These are phyloP conservation scores for Perca schrenkii DNA, from an alignment of 2,113 vertebrate species.

Conservation along the genomic window DNA sequence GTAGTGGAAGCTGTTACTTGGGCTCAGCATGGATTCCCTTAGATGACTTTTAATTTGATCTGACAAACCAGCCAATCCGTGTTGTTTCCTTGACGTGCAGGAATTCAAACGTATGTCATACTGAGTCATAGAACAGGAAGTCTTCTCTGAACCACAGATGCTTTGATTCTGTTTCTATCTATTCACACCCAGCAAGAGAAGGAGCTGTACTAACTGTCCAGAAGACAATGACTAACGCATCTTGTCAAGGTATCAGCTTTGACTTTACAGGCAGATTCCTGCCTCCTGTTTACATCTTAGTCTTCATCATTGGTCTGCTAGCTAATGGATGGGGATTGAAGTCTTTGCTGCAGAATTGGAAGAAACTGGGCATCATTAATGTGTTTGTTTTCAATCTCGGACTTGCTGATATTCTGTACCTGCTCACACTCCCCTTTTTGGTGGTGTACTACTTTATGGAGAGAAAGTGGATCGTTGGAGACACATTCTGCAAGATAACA, in stretches of 20 bases:
- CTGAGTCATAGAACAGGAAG: conserved; percentile 5
- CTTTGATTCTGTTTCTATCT: neutral
- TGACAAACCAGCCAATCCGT: neutral
- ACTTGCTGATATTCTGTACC: conserved; percentile 85
- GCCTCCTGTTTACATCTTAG: conserved; percentile 78
- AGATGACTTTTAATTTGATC: neutral
- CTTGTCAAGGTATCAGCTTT: neutral
- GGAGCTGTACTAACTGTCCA: neutral
- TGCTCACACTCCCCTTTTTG: conserved; percentile 86
- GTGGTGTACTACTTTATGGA: conserved; percentile 23
- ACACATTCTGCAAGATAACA: conserved; percentile 82
- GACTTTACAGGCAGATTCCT: conserved; percentile 77
- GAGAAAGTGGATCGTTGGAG: conserved; percentile 83
- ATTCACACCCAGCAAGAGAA: accelerated
- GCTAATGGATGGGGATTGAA: conserved; percentile 81
- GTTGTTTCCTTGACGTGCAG: neutral
- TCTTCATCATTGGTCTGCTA: conserved; percentile 82
- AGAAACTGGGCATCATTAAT: too few species aligned
- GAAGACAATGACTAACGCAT: conserved; percentile 1
- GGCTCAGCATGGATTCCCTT: neutral
- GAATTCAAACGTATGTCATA: neutral
- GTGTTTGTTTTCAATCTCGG: conserved; percentile 86
- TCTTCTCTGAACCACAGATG: accelerated
- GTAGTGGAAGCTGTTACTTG: neutral
- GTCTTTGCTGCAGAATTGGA: conserved; percentile 44